A percentile compares a stretch with the other conserved stretches of the same genome.
These are phyloP conservation scores for Bombylius discolor DNA, from an alignment of 2,888 invertebrate species.

Conservation along the genomic window DNA sequence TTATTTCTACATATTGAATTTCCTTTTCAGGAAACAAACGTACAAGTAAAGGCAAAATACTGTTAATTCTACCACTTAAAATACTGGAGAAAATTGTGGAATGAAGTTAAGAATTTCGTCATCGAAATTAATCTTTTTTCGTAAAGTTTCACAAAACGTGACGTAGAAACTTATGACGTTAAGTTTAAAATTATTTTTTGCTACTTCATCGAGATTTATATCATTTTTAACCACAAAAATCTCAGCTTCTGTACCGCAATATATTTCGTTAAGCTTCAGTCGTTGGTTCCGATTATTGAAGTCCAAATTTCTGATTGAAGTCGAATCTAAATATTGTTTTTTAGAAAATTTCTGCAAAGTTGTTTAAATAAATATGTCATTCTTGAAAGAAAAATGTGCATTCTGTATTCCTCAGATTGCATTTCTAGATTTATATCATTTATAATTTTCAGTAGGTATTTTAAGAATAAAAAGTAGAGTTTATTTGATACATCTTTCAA, in stretches of 20 bases:
- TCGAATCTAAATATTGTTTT: no score
- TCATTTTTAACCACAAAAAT: neutral
- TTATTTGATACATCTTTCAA: neutral
- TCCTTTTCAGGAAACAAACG: neutral
- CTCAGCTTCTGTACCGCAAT: neutral
- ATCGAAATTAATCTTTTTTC: slow-evolving; percentile 1
- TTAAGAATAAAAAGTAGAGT: neutral
- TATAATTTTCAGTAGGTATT: neutral
- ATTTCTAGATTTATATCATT: neutral
- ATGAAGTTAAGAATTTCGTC: slow-evolving; percentile 1
- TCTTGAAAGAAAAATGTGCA: neutral
- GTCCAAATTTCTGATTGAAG: no score
- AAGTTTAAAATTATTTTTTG: no score
- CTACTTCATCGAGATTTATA: no score
- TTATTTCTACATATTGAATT: neutral
- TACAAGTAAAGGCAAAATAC: neutral
- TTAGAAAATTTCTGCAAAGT: no score
- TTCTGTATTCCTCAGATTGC: neutral
- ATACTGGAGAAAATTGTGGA: neutral
- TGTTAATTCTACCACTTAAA: no score
- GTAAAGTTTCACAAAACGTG: neutral
- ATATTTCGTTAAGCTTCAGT: neutral
- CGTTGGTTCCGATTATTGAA: no score
- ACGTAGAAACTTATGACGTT: neutral
- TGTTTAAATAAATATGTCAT: neutral